Conservation (phyloP, 2,888 invertebrate genomes). For the Oscheius sp. region DNA sequence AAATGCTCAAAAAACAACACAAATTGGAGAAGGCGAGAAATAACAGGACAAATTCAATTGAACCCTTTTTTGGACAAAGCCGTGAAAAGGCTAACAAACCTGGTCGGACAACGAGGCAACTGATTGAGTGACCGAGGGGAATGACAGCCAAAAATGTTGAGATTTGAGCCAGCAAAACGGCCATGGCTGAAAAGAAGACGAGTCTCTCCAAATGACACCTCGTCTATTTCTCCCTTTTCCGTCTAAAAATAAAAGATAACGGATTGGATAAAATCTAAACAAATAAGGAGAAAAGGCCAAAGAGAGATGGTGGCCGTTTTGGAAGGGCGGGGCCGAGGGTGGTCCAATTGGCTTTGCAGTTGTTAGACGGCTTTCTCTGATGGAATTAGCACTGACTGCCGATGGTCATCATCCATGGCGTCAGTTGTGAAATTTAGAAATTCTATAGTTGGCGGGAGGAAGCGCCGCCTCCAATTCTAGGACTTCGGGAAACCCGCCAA, state of each 20-base stretch:
- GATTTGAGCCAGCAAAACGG: constrained; percentile 3
- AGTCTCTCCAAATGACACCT: too few relatives aligned
- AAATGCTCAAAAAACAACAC: too few relatives aligned
- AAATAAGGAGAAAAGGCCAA: constrained; percentile 13
- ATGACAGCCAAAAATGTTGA: not conserved
- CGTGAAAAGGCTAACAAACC: not conserved
- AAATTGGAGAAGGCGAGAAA: not conserved
- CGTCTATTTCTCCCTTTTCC: not conserved
- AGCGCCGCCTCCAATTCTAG: too few relatives aligned
- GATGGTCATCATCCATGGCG: constrained; percentile 4
- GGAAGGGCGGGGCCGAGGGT: constrained; percentile 22
- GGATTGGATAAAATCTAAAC: not conserved
- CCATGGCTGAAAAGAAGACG: constrained; percentile 1
- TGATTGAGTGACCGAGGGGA: not conserved
- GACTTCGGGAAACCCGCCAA: too few relatives aligned
- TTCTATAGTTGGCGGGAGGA: too few relatives aligned
- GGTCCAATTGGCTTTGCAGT: constrained; percentile 38
- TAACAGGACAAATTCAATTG: not conserved
- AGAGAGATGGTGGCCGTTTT: constrained; percentile 7
- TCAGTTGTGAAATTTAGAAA: not conserved
- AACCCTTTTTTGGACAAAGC: not conserved
- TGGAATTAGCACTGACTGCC: constrained; percentile 33
- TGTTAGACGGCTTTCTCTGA: constrained; percentile 38
- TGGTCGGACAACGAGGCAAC: constrained; percentile 26
- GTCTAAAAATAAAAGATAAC: not conserved